These are phyloP conservation scores for Bellardia pandia DNA, from an alignment of 2,888 invertebrate genomes.

Conservation along the genomic window DNA sequence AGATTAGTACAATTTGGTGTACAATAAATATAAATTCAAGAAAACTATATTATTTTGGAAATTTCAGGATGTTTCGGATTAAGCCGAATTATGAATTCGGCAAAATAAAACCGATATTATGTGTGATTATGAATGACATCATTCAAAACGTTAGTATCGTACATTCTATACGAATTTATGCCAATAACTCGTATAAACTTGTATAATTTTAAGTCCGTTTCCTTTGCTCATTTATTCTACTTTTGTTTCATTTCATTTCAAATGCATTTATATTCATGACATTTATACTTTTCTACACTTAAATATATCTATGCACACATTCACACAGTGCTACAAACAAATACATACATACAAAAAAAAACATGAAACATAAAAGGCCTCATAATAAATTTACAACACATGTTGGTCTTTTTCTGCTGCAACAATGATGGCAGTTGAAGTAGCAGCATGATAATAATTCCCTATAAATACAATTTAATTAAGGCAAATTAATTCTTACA, in stretches of 20 bases:
- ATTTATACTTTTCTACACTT: constrained; percentile 21
- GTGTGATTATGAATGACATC: too few relatives aligned
- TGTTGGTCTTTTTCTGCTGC: constrained; percentile 31
- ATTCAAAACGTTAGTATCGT: too few relatives aligned
- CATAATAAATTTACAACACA: constrained; percentile 33
- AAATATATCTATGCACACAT: background rate
- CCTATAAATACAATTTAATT: constrained; percentile 21
- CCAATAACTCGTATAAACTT: too few relatives aligned
- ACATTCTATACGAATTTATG: too few relatives aligned
- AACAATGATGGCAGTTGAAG: background rate
- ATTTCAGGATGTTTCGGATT: too few relatives aligned
- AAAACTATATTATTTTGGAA: too few relatives aligned
- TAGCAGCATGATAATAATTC: constrained; percentile 12
- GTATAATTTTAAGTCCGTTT: background rate
- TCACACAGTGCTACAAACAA: background rate
- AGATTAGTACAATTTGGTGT: too few relatives aligned
- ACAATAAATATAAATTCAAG: too few relatives aligned
- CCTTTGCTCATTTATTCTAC: background rate
- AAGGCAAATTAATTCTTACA: constrained; percentile 18
- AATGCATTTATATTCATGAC: constrained; percentile 37
- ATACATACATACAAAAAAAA: background rate
- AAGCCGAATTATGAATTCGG: too few relatives aligned
- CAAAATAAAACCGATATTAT: too few relatives aligned
- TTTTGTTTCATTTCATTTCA: constrained; percentile 41
- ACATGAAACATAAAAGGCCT: background rate